Conservation (phyloP, 2,888 invertebrate species). For the Cryptophagus acutangulus region DNA sequence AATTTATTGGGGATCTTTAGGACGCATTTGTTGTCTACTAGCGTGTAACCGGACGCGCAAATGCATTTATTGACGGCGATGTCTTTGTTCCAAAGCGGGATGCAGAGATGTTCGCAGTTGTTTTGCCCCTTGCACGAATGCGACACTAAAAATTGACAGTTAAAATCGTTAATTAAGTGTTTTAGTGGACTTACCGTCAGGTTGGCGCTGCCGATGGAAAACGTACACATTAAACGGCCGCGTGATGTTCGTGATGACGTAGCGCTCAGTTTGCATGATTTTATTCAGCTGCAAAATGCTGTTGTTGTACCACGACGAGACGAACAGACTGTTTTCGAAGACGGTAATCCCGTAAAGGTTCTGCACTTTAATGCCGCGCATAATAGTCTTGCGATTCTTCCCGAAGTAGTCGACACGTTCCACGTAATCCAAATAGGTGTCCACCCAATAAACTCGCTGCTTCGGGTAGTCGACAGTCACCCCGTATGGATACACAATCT, state of each 20-base stretch:
- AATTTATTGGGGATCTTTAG: conserved; percentile 56
- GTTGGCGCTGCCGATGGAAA: conserved; percentile 74
- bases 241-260: conserved; percentile 51
- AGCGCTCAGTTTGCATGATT: conserved; percentile 50
- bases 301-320: conserved; percentile 66
- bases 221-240: conserved; percentile 64
- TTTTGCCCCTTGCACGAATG: conserved; percentile 65
- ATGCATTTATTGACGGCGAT: conserved; percentile 60
- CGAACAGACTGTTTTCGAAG: conserved; percentile 69
- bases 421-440: conserved; percentile 72
- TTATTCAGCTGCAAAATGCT: conserved; percentile 60
- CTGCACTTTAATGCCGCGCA: conserved; percentile 54
- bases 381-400: conserved; percentile 57
- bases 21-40: conserved; percentile 58
- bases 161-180: conserved; percentile 6
- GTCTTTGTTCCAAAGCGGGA: conserved; percentile 57
- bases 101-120: conserved; percentile 75
- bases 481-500: conserved; percentile 74
- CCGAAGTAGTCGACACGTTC: conserved; percentile 77
- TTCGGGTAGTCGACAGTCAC: conserved; percentile 68
- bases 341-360: conserved; percentile 66
- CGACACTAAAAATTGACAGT: conserved; percentile 46
- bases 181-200: conserved; percentile 53
- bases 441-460: conserved; percentile 73
- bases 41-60: conserved; percentile 68